Conservation (phyloP, 2,797 vertebrate species). For the Gadopsis marmoratus region DNA sequence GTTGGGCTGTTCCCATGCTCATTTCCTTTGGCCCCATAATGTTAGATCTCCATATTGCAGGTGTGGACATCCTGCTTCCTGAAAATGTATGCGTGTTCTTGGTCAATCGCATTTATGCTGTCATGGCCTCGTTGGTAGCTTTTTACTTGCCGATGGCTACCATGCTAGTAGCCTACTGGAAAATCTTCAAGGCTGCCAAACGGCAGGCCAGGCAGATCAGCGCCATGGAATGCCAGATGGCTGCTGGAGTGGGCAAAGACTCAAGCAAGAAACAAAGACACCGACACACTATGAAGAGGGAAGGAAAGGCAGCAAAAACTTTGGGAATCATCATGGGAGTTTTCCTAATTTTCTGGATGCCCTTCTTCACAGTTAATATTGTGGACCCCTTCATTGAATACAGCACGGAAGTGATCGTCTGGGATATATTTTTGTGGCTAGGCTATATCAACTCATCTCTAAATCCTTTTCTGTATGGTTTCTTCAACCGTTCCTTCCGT, state of each 20-base stretch:
- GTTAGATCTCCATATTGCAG: constrained; percentile 81
- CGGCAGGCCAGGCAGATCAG: constrained; percentile 87
- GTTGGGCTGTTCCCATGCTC: constrained; percentile 85
- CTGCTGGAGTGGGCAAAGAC: constrained; percentile 78
- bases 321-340: constrained; percentile 88
- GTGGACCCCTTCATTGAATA: constrained; percentile 87
- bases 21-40: constrained; percentile 88
- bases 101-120: constrained; percentile 85
- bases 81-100: constrained; percentile 82
- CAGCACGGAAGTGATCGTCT: constrained; percentile 78
- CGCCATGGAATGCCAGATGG: constrained; percentile 86
- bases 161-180: constrained; percentile 88
- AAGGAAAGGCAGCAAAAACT: constrained; percentile 87
- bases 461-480: constrained; percentile 87
- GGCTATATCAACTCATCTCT: constrained; percentile 89
- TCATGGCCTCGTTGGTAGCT: constrained; percentile 85
- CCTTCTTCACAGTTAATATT: constrained; percentile 87
- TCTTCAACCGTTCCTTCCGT: constrained; percentile 87
- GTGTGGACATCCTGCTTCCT: constrained; percentile 75
- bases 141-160: constrained; percentile 86
- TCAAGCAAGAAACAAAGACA: constrained; percentile 84
- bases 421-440: constrained; percentile 88
- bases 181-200: constrained; percentile 87
- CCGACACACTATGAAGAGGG: constrained; percentile 81
- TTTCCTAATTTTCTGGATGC: constrained; percentile 88